Percentiles rank a stretch among this genome's conserved stretches.
Conservation (phyloP, 1,140 invertebrate species). For the Ephestia elutella region DNA sequence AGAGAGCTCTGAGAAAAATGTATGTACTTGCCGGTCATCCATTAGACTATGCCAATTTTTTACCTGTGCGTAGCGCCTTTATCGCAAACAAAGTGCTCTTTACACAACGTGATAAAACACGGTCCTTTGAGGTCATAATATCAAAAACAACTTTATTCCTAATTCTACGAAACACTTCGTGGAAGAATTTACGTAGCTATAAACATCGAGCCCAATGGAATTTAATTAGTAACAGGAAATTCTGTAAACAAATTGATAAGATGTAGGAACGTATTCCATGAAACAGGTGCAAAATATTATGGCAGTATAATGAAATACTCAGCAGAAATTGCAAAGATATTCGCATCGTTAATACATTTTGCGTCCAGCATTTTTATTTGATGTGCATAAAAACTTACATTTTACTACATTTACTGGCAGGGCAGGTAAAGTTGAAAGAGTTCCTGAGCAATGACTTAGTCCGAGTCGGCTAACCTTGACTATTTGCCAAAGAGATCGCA, state of each 20-base stretch:
- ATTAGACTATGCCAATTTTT: constrained; percentile 7
- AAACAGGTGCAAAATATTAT: background rate
- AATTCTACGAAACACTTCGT: background rate
- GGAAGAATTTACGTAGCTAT: background rate
- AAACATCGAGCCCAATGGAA: background rate
- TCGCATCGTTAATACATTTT: too few relatives aligned
- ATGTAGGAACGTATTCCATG: background rate
- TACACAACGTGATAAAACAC: too few relatives aligned
- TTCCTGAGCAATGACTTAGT: too few relatives aligned
- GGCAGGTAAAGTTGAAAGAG: too few relatives aligned
- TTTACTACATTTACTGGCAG: too few relatives aligned
- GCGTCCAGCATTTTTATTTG: too few relatives aligned
- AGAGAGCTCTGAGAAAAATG: constrained; percentile 23
- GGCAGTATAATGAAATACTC: too few relatives aligned
- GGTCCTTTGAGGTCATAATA: background rate
- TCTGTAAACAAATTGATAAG: background rate
- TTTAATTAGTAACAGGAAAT: background rate
- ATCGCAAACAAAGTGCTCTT: background rate
- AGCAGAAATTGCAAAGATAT: too few relatives aligned
- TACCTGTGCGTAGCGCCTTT: background rate
- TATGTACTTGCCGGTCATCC: constrained; percentile 12
- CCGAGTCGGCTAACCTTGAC: too few relatives aligned
- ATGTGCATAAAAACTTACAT: too few relatives aligned
- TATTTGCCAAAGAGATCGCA: too few relatives aligned
- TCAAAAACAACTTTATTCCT: background rate